Conservation (phyloP, 2,113 vertebrate genomes). For the Siphamia tubifer region DNA sequence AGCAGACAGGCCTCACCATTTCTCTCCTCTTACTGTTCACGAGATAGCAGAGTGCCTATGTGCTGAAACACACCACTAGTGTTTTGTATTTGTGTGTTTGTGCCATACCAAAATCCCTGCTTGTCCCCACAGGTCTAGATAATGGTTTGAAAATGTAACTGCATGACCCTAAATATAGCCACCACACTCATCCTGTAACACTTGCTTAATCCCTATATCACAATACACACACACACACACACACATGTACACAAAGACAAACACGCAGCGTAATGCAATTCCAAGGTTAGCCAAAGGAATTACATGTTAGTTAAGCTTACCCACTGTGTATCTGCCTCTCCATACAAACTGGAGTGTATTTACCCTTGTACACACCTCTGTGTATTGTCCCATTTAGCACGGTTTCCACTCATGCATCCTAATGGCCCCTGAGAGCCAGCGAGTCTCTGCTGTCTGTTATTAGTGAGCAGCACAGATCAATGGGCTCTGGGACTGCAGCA, state of each 20-base stretch:
- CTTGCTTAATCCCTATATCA: conserved; percentile 39
- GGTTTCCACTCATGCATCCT: conserved; percentile 67
- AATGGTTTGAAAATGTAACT: conserved; percentile 63
- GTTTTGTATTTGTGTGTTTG: not conserved
- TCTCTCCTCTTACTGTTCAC: conserved; percentile 43
- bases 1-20: conserved; percentile 61
- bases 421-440: conserved; percentile 60
- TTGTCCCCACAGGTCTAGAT: conserved; percentile 48
- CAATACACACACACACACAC: conserved; percentile 11
- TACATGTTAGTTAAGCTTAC: conserved; percentile 19
- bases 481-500: conserved; percentile 48
- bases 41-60: conserved; percentile 33
- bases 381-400: conserved; percentile 65
- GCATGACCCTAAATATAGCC: conserved; percentile 52
- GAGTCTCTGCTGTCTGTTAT: conserved; percentile 58
- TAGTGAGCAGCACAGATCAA: conserved; percentile 68
- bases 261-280: conserved; percentile 37
- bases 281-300: conserved; percentile 60
- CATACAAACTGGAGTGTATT: conserved; percentile 54
- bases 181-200: conserved; percentile 15
- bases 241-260: conserved; percentile 26
- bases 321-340: conserved; percentile 28
- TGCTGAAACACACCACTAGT: conserved; percentile 19
- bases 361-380: conserved; percentile 62
- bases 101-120: conserved; percentile 1